phyloP scores from a whole-genome alignment of 92 coral and sea anemone species.

The Siderastrea radians region DNA sequence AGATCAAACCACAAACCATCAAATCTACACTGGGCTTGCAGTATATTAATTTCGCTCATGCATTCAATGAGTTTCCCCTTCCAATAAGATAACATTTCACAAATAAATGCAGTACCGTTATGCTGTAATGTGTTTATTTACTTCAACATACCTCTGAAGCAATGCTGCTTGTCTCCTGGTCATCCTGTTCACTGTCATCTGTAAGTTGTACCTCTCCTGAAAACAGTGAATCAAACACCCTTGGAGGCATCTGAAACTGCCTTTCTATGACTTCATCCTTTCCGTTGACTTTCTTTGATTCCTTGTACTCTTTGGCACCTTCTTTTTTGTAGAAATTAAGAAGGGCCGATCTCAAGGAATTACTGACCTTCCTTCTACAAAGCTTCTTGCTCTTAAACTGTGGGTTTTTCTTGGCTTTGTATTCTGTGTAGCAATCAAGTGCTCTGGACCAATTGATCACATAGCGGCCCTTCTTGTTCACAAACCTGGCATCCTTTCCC shows the following conservation, averaged over 20 bases:
- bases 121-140: background rate
- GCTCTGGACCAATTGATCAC: constrained; percentile 40
- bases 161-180: constrained; percentile 17
- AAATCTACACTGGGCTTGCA: too few relatives aligned
- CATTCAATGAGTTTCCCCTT: too few relatives aligned
- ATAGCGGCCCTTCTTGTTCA: constrained; percentile 42
- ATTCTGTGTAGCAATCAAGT: constrained; percentile 14
- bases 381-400: constrained; percentile 23
- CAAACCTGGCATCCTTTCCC: constrained; percentile 34
- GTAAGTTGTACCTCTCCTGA: background rate
- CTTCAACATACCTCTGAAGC: background rate
- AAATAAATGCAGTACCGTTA: too few relatives aligned
- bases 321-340: constrained; percentile 45
- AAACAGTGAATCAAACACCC: constrained; percentile 24
- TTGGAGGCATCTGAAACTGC: constrained; percentile 56
- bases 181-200: constrained; percentile 17
- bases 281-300: constrained; percentile 24
- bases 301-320: constrained; percentile 50
- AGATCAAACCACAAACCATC: too few relatives aligned
- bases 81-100: too few relatives aligned
- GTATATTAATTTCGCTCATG: too few relatives aligned
- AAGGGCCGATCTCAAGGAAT: constrained; percentile 42
- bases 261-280: constrained; percentile 33
- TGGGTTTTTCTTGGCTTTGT: constrained; percentile 33
- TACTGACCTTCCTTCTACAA: constrained; percentile 17